These are phyloP conservation scores for Holothuria scabra DNA, from an alignment of 53 echinoderm and acorn worm species.

Conservation along the genomic window DNA sequence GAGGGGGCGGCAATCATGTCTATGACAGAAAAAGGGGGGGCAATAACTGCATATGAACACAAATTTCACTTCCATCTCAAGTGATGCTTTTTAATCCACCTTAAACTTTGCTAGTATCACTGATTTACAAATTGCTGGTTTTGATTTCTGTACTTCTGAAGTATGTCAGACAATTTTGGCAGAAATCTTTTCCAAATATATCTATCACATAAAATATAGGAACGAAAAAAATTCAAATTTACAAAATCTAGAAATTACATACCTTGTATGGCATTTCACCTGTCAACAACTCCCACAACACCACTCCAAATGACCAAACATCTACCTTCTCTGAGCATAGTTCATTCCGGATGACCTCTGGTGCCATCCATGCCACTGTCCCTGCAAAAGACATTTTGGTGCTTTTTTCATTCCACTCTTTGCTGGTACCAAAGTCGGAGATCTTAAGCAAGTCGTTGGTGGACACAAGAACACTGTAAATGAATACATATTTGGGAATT, in stretches of 20 bases:
- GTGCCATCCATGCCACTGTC: slow-evolving; percentile 99
- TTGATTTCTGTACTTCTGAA: too few relatives aligned
- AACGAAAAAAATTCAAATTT: too few relatives aligned
- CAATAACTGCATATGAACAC: neutral
- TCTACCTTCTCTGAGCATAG: slow-evolving; percentile 98
- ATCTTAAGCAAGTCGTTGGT: slow-evolving; percentile 95
- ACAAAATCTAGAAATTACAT: neutral
- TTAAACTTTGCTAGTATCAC: neutral
- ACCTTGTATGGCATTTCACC: slow-evolving; percentile 99
- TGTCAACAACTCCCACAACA: slow-evolving; percentile 95
- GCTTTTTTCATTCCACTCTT: slow-evolving; percentile 98
- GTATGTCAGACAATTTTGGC: too few relatives aligned
- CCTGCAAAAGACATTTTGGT: slow-evolving; percentile 99
- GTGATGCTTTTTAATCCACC: neutral
- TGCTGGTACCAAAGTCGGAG: slow-evolving; percentile 97
- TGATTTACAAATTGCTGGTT: too few relatives aligned
- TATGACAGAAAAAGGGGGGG: neutral
- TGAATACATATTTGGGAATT: neutral
- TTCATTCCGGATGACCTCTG: slow-evolving; percentile 96
- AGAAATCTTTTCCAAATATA: too few relatives aligned
- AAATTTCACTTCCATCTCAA: neutral
- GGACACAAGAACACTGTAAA: slow-evolving; percentile 85
- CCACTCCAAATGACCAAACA: slow-evolving; percentile 98
- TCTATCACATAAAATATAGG: too few relatives aligned
- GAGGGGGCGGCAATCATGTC: too few relatives aligned